A percentile compares a stretch with the other conserved stretches of the same genome.
phyloP scores from a whole-genome alignment of 2,888 invertebrate species.

The Tortricodes alternella region DNA sequence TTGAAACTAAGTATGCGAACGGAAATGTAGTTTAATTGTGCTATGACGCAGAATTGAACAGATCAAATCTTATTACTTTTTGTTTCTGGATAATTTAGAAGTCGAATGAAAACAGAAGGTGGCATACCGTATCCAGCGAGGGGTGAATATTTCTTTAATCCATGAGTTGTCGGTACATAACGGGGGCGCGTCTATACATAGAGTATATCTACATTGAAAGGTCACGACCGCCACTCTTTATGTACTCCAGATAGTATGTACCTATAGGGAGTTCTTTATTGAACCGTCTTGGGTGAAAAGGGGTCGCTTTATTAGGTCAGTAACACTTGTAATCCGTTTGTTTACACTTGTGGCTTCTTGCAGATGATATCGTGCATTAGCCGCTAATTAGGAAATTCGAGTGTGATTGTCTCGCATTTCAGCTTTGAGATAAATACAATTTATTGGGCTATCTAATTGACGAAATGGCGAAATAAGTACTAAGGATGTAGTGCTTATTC shows the following conservation, averaged over 20 bases:
- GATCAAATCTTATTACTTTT: not conserved
- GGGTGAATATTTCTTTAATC: slow-evolving; percentile 56
- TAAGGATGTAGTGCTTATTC: too few relatives aligned
- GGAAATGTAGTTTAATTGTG: too few relatives aligned
- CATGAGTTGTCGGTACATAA: slow-evolving; percentile 54
- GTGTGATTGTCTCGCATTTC: too few relatives aligned
- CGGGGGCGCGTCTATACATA: slow-evolving; percentile 58
- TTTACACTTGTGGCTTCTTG: slow-evolving; percentile 59
- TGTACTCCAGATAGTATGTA: slow-evolving; percentile 68
- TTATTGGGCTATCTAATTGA: too few relatives aligned
- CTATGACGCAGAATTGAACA: too few relatives aligned
- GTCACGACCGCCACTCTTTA: slow-evolving; percentile 75
- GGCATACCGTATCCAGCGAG: slow-evolving; percentile 43
- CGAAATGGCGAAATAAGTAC: too few relatives aligned
- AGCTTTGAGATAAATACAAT: too few relatives aligned
- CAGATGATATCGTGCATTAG: slow-evolving; percentile 25
- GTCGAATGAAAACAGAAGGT: slow-evolving; percentile 18
- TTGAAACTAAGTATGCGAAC: too few relatives aligned
- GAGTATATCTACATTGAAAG: slow-evolving; percentile 66
- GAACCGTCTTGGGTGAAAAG: slow-evolving; percentile 76
- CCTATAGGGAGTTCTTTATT: slow-evolving; percentile 80
- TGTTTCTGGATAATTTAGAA: not conserved
- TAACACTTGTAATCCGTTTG: slow-evolving; percentile 73
- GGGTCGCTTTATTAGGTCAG: slow-evolving; percentile 81
- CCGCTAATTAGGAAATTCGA: slow-evolving; percentile 12